These are phyloP conservation scores for Osmerus mordax DNA, from an alignment of 2,113 vertebrate genomes.

Conservation along the genomic window DNA sequence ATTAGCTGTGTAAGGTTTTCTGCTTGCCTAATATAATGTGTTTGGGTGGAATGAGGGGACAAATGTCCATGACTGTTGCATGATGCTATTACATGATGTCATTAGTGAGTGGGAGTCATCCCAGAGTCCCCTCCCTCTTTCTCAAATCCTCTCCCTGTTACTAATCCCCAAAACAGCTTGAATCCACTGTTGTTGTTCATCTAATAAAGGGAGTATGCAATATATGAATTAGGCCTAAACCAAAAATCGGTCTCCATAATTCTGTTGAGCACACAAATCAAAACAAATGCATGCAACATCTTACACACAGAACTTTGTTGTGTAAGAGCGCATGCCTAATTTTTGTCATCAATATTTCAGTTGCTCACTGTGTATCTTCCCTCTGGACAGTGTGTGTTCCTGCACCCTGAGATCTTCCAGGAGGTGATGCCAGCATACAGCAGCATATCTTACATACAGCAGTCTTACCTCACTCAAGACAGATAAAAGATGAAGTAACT, in stretches of 20 bases:
- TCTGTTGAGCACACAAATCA: not conserved
- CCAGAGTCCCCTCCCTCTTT: slow-evolving; percentile 2
- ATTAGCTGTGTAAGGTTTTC: no score
- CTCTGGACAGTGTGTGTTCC: slow-evolving; percentile 22
- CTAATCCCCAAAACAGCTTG: not conserved
- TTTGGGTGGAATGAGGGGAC: slow-evolving; percentile 7
- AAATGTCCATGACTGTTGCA: slow-evolving; percentile 36
- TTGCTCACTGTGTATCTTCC: slow-evolving; percentile 3
- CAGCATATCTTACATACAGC: slow-evolving; percentile 49
- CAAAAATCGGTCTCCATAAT: not conserved
- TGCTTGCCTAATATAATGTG: not conserved
- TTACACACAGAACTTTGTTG: slow-evolving; percentile 16
- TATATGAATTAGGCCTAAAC: no score
- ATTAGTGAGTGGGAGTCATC: slow-evolving; percentile 37
- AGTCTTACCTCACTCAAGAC: slow-evolving; percentile 39
- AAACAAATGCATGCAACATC: not conserved
- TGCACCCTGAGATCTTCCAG: slow-evolving; percentile 15
- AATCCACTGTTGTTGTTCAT: no score
- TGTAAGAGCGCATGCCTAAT: slow-evolving; percentile 45
- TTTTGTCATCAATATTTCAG: slow-evolving; percentile 64
- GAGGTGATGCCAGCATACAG: slow-evolving; percentile 46
- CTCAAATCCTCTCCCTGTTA: not conserved
- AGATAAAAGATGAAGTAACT: no score
- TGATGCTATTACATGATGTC: slow-evolving; percentile 51
- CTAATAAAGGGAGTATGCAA: no score